Conservation (phyloP, 2,888 invertebrate species). For the Itoplectis maculator region DNA sequence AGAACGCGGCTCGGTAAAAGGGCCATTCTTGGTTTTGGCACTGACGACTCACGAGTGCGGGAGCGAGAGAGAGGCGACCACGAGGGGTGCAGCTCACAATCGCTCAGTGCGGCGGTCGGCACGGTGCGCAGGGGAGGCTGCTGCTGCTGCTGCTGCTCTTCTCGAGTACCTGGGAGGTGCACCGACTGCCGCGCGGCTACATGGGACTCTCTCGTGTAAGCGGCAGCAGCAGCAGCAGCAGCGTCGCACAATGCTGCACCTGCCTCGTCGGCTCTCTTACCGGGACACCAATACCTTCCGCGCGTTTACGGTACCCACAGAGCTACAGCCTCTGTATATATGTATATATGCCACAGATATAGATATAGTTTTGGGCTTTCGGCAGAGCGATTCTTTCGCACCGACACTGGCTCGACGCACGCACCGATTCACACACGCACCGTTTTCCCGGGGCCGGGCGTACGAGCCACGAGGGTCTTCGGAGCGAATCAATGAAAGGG, state of each 20-base stretch:
- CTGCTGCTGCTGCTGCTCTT: too few species aligned
- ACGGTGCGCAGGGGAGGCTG: not conserved
- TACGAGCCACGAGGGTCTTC: slow-evolving; percentile 64
- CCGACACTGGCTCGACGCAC: slow-evolving; percentile 33
- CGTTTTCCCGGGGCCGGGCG: not conserved
- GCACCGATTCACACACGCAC: not conserved
- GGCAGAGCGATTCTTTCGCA: slow-evolving; percentile 63
- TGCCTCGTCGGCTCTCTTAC: slow-evolving; percentile 63
- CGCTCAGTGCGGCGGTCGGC: not conserved
- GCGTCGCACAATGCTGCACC: slow-evolving; percentile 60
- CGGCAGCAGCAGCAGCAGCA: not conserved
- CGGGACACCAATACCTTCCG: slow-evolving; percentile 57
- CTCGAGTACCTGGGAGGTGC: slow-evolving; percentile 51
- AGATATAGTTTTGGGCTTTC: slow-evolving; percentile 51
- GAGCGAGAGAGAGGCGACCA: too few species aligned
- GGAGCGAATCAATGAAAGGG: slow-evolving; percentile 71
- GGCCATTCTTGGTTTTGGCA: too few species aligned
- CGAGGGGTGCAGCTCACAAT: not conserved
- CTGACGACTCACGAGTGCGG: too few species aligned
- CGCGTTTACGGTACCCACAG: slow-evolving; percentile 44
- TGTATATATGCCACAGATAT: slow-evolving; percentile 3
- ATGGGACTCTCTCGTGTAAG: slow-evolving; percentile 48
- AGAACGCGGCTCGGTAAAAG: too few species aligned
- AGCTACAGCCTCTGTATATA: slow-evolving; percentile 1
- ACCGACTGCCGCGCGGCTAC: slow-evolving; percentile 30